Evolutionary conservation across 1,140 invertebrate species (phyloP), one percentile per base, ranked within the genome.

Genomic region (Psix sp.): DNA sequence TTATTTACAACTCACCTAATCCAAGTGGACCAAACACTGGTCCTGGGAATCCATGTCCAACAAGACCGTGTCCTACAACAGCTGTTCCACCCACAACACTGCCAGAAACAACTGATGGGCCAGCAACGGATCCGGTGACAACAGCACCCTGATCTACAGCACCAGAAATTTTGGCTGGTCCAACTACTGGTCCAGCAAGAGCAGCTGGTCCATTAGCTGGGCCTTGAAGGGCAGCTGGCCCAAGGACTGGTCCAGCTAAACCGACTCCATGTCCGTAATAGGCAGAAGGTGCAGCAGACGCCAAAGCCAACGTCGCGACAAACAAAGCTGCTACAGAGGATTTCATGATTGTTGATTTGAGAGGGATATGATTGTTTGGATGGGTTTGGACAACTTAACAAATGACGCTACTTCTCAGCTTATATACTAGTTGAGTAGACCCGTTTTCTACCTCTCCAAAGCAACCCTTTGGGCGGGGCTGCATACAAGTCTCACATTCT

Each of bases 61-160:
- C 10, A 10, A 11, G 26, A 29, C 33, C 63, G 21, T 38, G 26
- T 29, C 38, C 70, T 24, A 75, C 26, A 16, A 85, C 65, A 10
- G 81, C 77, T 20, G 82, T 77, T 0, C 74, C 76, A 5, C 80
- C 82, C 17, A 77, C 76, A 1, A 85, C 80, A 36, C 83, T 85
- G n/a, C 81, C 83, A n/a, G 80, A 80, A 40, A 86, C 82, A 1
- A 83, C 14, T 0, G 86, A 84, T 7, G 85, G 86, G 43, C 80
- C 86, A 31, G 85, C 81, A 1, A 87, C 83, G 9, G 85, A 76
- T 39, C 86, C 86, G 21, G 84, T 86, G 1, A 87, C 86, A 4
- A 83, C 57, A 3, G 86, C 83, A 0, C 86, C 86, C 6, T 78
- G 79, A 14, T 86, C 86, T 13, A 87, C 86, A 1, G 86, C 84